Base-by-base conservation (phyloP, 2,113 vertebrate species). In the Vulpes lagopus region DNA sequence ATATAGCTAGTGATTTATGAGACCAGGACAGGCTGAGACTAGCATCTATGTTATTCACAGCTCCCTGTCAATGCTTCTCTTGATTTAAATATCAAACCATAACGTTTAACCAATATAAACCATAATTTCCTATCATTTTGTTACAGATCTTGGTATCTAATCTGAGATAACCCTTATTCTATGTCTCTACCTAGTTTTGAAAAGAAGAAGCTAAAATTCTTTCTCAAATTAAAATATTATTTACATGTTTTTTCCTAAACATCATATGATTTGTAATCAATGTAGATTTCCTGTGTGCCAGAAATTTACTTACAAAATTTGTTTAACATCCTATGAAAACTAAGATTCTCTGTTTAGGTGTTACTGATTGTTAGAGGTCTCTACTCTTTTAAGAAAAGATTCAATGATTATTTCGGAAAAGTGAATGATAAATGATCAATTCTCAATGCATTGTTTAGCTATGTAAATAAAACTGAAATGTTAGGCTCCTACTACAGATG, bases 381-480 rank as follows among this genome's bases (percentile, higher is more conserved):
- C 69, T 49, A 59, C 15, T 51, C 9, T 88, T 86, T 64, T 17
- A 6, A 57, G 49, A 71, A 85, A 93, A 83, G 43, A 76, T 10
- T 67, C 17, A 81, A 30, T 55, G 9, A 80, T 60, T 73, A 89
- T 88, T 96, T 87, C 53, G 25, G 22, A 85, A 89, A 78, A 27
- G 11, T 22, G 0, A 11, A 82, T 78, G 53, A 76, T 35, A 94
- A 76, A 82, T 71, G 17, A 53, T 79, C 23, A 67, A 51, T 51
- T 82, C 22, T 67, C 30, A 55, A 51, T 81, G 60, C 1, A 74
- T 69, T 71, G 53, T 27, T 83, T 73, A 76, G 23, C 35, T 82
- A 8, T 88, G 71, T 73, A 96, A 97, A 88, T 87, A 93, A 92
- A 87, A 55, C 8, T 55, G 64, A 60, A 95, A 89, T n/a, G 14